These are phyloP conservation scores for Smittia aterrima DNA, from an alignment of 2,888 invertebrate species.

Conservation along the genomic window DNA sequence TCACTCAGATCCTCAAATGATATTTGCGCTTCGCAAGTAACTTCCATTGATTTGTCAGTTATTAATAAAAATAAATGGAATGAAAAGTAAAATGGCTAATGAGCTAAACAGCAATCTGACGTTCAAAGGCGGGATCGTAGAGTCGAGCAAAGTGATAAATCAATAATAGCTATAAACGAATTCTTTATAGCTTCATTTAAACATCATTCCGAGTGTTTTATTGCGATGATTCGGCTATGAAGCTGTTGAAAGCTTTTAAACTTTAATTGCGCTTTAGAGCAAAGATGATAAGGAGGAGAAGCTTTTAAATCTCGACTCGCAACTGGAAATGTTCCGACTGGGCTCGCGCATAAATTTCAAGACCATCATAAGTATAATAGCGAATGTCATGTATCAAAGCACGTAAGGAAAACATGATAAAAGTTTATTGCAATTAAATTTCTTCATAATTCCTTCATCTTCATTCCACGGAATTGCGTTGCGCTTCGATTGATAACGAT, in stretches of 20 bases:
- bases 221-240: not conserved
- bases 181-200: conserved; percentile 37
- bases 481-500: conserved; percentile 8
- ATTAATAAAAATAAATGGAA: conserved; percentile 15
- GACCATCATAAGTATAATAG: conserved; percentile 14
- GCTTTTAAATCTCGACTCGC: not conserved
- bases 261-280: not conserved
- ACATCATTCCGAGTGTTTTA: conserved; percentile 36
- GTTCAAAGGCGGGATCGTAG: conserved; percentile 11
- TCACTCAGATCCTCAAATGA: not conserved
- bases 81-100: conserved; percentile 24
- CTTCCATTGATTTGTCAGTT: conserved; percentile 34
- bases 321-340: not conserved
- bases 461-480: conserved; percentile 4
- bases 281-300: not conserved
- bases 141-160: conserved; percentile 28
- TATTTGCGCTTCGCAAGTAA: not conserved
- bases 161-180: conserved; percentile 34
- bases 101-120: conserved; percentile 23
- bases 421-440: conserved; percentile 12
- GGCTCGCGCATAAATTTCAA: conserved; percentile 5
- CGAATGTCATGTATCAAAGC: conserved; percentile 19
- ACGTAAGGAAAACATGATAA: conserved; percentile 7
- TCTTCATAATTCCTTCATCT: conserved; percentile 12
- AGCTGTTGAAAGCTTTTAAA: not conserved